Evolutionary conservation across 92 coral and sea anemone species (phyloP).

Genomic region (Chrysogorgia sp.): DNA sequence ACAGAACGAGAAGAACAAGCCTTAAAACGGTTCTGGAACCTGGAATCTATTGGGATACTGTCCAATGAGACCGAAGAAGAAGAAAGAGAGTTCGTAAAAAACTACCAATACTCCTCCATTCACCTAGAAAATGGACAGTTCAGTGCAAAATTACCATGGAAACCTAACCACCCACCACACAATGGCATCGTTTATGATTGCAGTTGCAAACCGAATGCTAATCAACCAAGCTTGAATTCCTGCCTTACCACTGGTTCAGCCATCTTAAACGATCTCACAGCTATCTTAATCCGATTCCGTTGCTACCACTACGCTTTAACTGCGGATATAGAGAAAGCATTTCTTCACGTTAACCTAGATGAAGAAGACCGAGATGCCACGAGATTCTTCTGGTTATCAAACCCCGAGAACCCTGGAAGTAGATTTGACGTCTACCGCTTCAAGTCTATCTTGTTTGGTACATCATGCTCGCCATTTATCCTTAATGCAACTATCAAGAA

Average conservation of each 20-base stretch:
- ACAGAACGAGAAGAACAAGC: conserved; percentile 29
- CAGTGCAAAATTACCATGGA: conserved; percentile 6
- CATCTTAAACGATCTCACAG: conserved; percentile 54
- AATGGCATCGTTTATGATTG: conserved; percentile 55
- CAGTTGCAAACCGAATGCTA: conserved; percentile 22
- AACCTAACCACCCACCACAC: conserved; percentile 33
- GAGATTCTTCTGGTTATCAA: conserved; percentile 54
- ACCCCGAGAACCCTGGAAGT: conserved; percentile 53
- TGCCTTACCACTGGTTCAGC: conserved; percentile 55
- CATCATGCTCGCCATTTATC: conserved; percentile 61
- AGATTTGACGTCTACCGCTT: conserved; percentile 49
- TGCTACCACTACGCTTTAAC: conserved; percentile 44
- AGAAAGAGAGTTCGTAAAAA: not conserved
- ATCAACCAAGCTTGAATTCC: conserved; percentile 55
- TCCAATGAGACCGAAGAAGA: not conserved
- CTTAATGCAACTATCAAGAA: conserved; percentile 48
- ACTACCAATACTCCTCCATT: conserved; percentile 11
- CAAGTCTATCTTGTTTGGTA: conserved; percentile 58
- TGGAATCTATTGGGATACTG: conserved; percentile 43
- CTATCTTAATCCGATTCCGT: conserved; percentile 62
- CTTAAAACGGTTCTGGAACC: conserved; percentile 41
- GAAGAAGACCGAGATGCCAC: conserved; percentile 51
- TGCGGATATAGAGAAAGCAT: conserved; percentile 68
- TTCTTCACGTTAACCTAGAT: conserved; percentile 52
- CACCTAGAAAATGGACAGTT: not conserved